Evolutionary conservation across 2,113 vertebrate genomes (phyloP).

Genomic region (Tonatia bakeri): DNA sequence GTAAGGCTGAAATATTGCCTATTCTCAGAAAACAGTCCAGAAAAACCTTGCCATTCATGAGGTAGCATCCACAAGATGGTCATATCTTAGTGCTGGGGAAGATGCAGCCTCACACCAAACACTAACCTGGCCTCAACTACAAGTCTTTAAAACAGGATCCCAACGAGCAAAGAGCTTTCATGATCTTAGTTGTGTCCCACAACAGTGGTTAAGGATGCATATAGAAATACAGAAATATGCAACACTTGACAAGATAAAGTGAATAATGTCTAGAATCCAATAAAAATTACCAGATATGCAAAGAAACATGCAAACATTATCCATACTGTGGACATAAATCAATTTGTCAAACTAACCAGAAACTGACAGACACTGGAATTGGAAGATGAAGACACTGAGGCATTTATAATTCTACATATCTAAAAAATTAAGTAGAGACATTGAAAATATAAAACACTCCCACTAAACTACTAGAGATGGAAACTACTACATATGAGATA

Average conservation of each 20-base stretch:
- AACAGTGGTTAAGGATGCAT: background rate
- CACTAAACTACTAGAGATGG: background rate
- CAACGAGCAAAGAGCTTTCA: background rate
- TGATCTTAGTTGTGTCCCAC: background rate
- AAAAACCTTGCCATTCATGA: no score
- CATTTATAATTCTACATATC: background rate
- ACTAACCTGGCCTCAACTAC: background rate
- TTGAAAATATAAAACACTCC: background rate
- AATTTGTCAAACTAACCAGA: background rate
- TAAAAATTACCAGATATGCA: background rate
- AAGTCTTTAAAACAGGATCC: background rate
- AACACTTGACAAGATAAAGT: background rate
- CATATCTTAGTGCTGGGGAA: background rate
- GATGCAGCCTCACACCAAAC: background rate
- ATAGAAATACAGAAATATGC: background rate
- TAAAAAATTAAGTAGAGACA: background rate
- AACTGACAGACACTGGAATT: background rate
- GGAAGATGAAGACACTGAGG: background rate
- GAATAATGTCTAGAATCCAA: background rate
- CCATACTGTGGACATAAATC: background rate
- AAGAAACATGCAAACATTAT: background rate
- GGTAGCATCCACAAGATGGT: background rate
- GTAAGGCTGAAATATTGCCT: background rate
- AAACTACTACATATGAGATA: background rate
- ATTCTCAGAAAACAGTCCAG: background rate